Percentiles rank a stretch among this genome's conserved stretches.
These are phyloP conservation scores for Ptychobarbus kaznakovi DNA, from an alignment of 2,797 vertebrate genomes.

Conservation along the genomic window DNA sequence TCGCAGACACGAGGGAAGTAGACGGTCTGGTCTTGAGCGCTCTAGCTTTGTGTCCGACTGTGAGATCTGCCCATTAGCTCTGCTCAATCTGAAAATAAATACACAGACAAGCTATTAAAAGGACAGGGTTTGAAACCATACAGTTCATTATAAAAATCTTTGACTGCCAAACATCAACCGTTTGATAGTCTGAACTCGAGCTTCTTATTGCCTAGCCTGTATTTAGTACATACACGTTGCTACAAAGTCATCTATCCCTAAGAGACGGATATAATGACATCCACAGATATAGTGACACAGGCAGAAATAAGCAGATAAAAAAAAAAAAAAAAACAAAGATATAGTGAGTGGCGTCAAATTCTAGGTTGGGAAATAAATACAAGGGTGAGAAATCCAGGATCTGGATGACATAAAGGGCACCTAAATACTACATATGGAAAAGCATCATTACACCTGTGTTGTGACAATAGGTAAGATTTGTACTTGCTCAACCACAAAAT, in stretches of 20 bases:
- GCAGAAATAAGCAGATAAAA: slow-evolving; percentile 21
- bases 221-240: slow-evolving; percentile 28
- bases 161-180: too few species aligned
- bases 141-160: slow-evolving; percentile 22
- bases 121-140: slow-evolving; percentile 9
- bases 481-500: not conserved
- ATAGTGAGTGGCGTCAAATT: slow-evolving; percentile 7
- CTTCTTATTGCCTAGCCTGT: slow-evolving; percentile 7
- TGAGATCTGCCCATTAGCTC: slow-evolving; percentile 36
- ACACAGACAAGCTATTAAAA: slow-evolving; percentile 34
- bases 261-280: slow-evolving; percentile 31
- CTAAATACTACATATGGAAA: not conserved
- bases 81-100: slow-evolving; percentile 32
- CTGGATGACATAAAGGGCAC: not conserved
- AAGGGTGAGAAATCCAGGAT: not conserved
- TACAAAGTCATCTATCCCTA: slow-evolving; percentile 12
- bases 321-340: not conserved
- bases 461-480: not conserved
- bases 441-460: not conserved
- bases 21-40: slow-evolving; percentile 33
- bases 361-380: slow-evolving; percentile 34
- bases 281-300: slow-evolving; percentile 6
- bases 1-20: slow-evolving; percentile 28
- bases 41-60: slow-evolving; percentile 14
- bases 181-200: not conserved